phyloP scores from a whole-genome alignment of 2,797 vertebrate genomes.

The Microctenopoma steveboyesi region DNA sequence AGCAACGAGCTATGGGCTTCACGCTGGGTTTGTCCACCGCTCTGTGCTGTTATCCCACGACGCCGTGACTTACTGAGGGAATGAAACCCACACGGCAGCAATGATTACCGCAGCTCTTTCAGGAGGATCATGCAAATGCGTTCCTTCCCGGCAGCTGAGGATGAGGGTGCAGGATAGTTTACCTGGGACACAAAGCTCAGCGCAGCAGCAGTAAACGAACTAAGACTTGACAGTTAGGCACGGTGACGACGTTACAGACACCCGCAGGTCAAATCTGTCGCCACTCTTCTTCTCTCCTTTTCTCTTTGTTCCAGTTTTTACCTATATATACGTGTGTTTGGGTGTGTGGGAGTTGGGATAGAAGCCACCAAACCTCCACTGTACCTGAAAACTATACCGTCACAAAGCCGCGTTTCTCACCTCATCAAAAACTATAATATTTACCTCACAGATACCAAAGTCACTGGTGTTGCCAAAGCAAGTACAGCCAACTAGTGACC shows the following conservation, averaged over 20 bases:
- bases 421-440: no score
- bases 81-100: constrained; percentile 18
- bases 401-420: no score
- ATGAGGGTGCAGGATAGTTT: constrained; percentile 33
- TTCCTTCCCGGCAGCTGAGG: constrained; percentile 20
- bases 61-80: background rate
- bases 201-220: constrained; percentile 54
- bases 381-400: no score
- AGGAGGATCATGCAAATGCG: constrained; percentile 59
- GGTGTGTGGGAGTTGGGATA: no score
- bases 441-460: no score
- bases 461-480: no score
- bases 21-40: constrained; percentile 34
- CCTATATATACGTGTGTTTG: no score
- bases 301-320: no score
- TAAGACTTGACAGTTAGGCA: constrained; percentile 38
- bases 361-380: background rate
- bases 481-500: no score
- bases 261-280: constrained; percentile 43
- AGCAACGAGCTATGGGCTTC: constrained; percentile 1
- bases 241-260: constrained; percentile 16
- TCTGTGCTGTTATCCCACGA: constrained; percentile 24
- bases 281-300: constrained; percentile 11
- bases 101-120: constrained; percentile 37
- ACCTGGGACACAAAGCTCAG: constrained; percentile 39